Base-by-base conservation (phyloP, 2,888 invertebrate species). In the Mesoligia furuncula region DNA sequence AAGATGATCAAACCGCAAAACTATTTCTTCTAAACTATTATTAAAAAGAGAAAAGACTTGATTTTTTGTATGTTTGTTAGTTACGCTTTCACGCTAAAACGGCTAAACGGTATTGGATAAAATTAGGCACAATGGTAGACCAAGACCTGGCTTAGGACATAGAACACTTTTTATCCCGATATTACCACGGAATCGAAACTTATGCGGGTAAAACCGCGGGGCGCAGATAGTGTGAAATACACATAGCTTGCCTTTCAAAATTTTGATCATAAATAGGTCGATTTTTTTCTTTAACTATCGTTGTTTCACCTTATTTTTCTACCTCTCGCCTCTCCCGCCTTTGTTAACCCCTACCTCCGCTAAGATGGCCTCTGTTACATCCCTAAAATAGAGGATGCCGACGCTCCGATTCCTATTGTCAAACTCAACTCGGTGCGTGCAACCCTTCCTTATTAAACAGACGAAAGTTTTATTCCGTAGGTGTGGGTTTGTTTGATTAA, bases 361-460 rank as follows among this genome's bases (percentile, higher is more conserved):
- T 61, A 68, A 68, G 48, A 20, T 68, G 24, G 7, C 20, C 8
- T 20, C 48, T 5, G 17, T 17, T 17, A n/a, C 68, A 57, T 69
- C 69, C 69, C 57, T 94, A 94, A 95, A 95, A 94, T 93, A 92
- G 95, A 93, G 93, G 94, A 95, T 95, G 90, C 93, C 94, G 93
- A 94, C 65, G 51, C 93, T 93, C 88, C 94, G 93, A 94, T 96
- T 91, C 89, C 93, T 88, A 95, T 95, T 96, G 96, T 96, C 94
- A 94, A 94, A 91, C 90, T 93, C 91, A 94, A 91, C 90, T 94
- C 91, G 91, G 91, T 93, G 93, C 93, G 92, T 93, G 92, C 94
- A 94, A 94, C 95, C 95, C 95, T 95, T 94, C 90, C 90, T 85
- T 90, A 91, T 90, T 92, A 90, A 91, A 91, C 90, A 90, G 90